Evolutionary conservation across 2,797 vertebrate genomes (phyloP), one percentile per base, ranked within the genome.

Genomic region (Enteromius afrohamiltoni): DNA sequence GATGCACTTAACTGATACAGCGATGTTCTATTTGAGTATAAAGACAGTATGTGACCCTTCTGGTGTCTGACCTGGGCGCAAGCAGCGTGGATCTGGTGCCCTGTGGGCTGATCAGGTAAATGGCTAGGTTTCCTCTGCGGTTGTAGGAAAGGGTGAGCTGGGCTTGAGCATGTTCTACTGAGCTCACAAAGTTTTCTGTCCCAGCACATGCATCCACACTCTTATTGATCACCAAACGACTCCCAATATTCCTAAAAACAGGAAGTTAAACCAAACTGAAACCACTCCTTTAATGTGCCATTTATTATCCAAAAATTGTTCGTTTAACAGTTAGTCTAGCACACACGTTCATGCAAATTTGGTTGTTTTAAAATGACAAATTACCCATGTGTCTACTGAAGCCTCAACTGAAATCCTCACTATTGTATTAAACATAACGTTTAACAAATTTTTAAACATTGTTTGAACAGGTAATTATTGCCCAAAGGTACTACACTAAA

Each of bases 131-230:
- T 4, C 98, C 98, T 0, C 98, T 94, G n/a, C 96, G 95, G 91
- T 97, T 99, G 93, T 99, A 99, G 88, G 98, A 97, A 89, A 99
- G 91, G 0, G 96, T 97, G 88, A 99, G 96, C 83, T 95, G 92
- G 3, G 97, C 97, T 90, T 99, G 97, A 0, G 94, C 96, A 0
- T 99, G 98, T 88, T 99, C 98, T 86, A 99, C 92, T 5, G 94
- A 94, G 42, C 93, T 95, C 92, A 99, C 93, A 21, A 95, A 95
- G 92, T 90, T 95, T 86, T 95, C 92, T 83, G 95, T 95, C 2
- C 96, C 96, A 0, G 90, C 76, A 92, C 98, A 99, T 14, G 95
- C 95, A 0, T 96, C 95, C 91, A 99, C 95, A 0, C 90, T 94
- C 91, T 93, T 96, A 73, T 94, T 94, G 14, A 99, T 97, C 62